Percentiles rank a stretch among this genome's conserved stretches.
Evolutionary conservation across 2,113 vertebrate species (phyloP).

Genomic region (Pseudorhombus dupliciocellatus): DNA sequence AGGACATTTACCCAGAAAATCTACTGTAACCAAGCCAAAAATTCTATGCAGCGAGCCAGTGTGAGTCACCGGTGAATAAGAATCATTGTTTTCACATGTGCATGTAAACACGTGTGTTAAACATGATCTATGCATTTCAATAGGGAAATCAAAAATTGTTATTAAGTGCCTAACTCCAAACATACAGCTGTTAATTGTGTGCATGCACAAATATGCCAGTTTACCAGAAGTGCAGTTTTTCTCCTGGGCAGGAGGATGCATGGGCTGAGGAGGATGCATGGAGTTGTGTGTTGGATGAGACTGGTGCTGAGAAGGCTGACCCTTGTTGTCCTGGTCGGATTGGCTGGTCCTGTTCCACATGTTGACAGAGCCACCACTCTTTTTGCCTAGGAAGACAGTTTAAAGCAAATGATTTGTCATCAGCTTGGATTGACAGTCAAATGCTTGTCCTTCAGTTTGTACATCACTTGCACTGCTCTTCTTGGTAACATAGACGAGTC

Average conservation of each 20-base stretch:
- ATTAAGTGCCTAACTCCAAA: background rate
- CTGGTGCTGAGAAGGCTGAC: constrained; percentile 74
- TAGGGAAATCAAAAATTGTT: background rate
- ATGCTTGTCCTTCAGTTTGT: background rate
- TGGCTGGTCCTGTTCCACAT: constrained; percentile 92
- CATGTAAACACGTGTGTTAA: too few relatives aligned
- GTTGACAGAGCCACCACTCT: constrained; percentile 84
- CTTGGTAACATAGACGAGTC: background rate
- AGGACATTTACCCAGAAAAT: background rate
- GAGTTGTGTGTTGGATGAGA: constrained; percentile 54
- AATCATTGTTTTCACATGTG: background rate
- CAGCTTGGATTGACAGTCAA: background rate
- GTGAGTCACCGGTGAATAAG: background rate
- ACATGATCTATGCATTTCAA: background rate
- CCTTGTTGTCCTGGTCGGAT: constrained; percentile 83
- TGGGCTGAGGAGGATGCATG: constrained; percentile 59
- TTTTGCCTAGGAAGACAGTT: constrained; percentile 57
- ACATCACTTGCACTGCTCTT: background rate
- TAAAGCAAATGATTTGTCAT: background rate
- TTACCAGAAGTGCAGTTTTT: constrained; percentile 85
- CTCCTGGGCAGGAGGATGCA: constrained; percentile 78
- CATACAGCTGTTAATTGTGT: background rate
- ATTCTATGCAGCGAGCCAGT: background rate
- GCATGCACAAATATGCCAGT: constrained; percentile 35
- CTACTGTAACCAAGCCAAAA: background rate